A percentile compares a stretch with the other conserved stretches of the same genome.
Evolutionary conservation across 2,888 invertebrate species (phyloP).

Genomic region (Gymnosoma rotundatum): DNA sequence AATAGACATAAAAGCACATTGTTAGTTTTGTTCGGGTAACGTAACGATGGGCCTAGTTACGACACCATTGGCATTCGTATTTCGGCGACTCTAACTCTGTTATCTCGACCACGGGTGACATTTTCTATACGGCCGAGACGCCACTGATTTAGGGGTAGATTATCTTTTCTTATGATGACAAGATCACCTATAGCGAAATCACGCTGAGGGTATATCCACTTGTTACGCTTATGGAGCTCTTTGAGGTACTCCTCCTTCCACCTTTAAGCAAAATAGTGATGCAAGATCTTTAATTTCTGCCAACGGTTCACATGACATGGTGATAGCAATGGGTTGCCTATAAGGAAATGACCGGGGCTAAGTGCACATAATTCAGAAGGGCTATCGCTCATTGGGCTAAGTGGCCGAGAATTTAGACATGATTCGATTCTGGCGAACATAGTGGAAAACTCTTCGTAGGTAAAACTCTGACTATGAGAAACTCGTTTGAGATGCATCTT

Average conservation of each 20-base stretch:
- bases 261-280: conserved; percentile 30
- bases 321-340: conserved; percentile 13
- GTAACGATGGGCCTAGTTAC: too few relatives aligned
- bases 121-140: conserved; percentile 16
- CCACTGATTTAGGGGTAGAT: conserved; percentile 27
- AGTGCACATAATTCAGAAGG: conserved; percentile 26
- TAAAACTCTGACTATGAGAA: conserved; percentile 24
- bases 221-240: conserved; percentile 43
- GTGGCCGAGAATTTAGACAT: conserved; percentile 41
- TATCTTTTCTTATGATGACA: conserved; percentile 15
- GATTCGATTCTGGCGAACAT: conserved; percentile 38
- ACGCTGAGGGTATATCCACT: conserved; percentile 44
- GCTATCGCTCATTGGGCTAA: conserved; percentile 33
- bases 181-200: conserved; percentile 17
- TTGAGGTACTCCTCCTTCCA: conserved; percentile 57
- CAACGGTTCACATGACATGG: conserved; percentile 21
- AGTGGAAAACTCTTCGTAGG: conserved; percentile 42
- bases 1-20: too few relatives aligned
- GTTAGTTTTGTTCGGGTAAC: too few relatives aligned
- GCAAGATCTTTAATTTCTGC: conserved; percentile 15
- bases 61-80: too few relatives aligned
- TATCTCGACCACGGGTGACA: background rate
- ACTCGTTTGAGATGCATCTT: conserved; percentile 35
- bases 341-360: conserved; percentile 29
- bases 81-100: too few relatives aligned